These are phyloP conservation scores for Acipenser transmontanus DNA, from an alignment of 2,797 vertebrate genomes.

Conservation along the genomic window DNA sequence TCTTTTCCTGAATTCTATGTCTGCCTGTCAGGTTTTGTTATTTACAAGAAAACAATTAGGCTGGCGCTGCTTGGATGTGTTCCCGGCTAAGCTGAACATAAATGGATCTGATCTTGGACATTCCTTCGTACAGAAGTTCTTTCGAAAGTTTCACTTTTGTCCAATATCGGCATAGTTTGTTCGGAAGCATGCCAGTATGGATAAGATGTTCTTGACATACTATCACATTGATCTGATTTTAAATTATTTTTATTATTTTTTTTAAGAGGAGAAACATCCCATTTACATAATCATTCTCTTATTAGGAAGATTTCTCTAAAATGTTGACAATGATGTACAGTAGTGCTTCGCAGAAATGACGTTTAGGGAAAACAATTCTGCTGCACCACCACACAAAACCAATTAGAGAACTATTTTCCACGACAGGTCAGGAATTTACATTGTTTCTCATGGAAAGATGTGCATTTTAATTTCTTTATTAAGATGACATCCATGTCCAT, in stretches of 20 bases:
- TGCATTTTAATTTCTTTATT: slow-evolving; percentile 82
- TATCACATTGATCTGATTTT: slow-evolving; percentile 10
- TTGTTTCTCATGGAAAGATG: slow-evolving; percentile 66
- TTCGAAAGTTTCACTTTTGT: slow-evolving; percentile 46
- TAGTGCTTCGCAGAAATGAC: slow-evolving; percentile 68
- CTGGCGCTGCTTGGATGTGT: slow-evolving; percentile 50
- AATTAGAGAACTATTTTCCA: slow-evolving; percentile 90
- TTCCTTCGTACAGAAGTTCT: slow-evolving; percentile 49
- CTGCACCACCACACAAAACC: slow-evolving; percentile 87
- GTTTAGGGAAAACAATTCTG: slow-evolving; percentile 65
- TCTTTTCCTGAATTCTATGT: slow-evolving; percentile 40
- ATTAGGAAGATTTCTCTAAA: slow-evolving; percentile 84
- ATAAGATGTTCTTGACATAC: no score
- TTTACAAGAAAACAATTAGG: slow-evolving; percentile 57
- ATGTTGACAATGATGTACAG: slow-evolving; percentile 83
- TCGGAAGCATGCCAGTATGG: background rate
- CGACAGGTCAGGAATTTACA: slow-evolving; percentile 68
- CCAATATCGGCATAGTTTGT: background rate
- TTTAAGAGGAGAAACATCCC: slow-evolving; percentile 14
- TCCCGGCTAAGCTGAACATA: slow-evolving; percentile 34
- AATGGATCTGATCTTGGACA: no score
- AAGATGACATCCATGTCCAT: slow-evolving; percentile 84
- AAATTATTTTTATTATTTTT: slow-evolving; percentile 22
- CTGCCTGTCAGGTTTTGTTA: slow-evolving; percentile 45
- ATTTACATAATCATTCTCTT: slow-evolving; percentile 72